Evolutionary conservation across 2,797 vertebrate species (phyloP), one percentile per base, ranked within the genome.

Genomic region (Chelidonichthys spinosus): DNA sequence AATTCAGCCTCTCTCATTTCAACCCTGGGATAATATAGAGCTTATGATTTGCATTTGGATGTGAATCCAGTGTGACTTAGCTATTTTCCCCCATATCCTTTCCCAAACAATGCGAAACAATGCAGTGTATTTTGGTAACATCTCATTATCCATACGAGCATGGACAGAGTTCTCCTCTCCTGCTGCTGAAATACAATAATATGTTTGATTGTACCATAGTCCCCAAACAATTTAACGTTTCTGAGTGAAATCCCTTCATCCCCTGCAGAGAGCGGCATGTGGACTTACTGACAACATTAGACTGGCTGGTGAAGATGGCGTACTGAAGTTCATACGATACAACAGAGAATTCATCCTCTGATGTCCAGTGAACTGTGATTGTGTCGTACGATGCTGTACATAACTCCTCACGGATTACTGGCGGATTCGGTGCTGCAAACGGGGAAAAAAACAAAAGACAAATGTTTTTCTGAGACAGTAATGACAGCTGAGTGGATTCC

Each of bases 371-470:
- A 63, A 98, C 98, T 0, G 97, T 99, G 89, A 99, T 99, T 2
- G 98, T 99, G 87, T 99, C 98, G 50, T 98, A 97, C 0, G 98
- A 99, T 47, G 98, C 98, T 0, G 97, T 99, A 77, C 98, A 98
- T 69, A 99, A 94, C 87, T 99, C 98, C 92, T 98, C 97, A n/a
- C 98, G 95, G 90, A 99, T 99, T 63, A 93, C 94, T 18, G 98
- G 97, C 33, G 98, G 96, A 91, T 95, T 97, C 56, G 98, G 98
- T 75, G 98, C 98, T 99, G 94, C 69, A 76, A 81, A 72, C 52
- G 13, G 25, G 25, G 25, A 25, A 63, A 73, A 72, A 69, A 66
- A 81, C 60, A 81, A 76, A 72, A 78, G 40, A 79, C 32, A 82
- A 79, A 81, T 73, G 64, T 74, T 71, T 44, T 76, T 46, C 40